Base-by-base conservation (phyloP, 2,888 invertebrate species). In the Neocrepidodera transversa region DNA sequence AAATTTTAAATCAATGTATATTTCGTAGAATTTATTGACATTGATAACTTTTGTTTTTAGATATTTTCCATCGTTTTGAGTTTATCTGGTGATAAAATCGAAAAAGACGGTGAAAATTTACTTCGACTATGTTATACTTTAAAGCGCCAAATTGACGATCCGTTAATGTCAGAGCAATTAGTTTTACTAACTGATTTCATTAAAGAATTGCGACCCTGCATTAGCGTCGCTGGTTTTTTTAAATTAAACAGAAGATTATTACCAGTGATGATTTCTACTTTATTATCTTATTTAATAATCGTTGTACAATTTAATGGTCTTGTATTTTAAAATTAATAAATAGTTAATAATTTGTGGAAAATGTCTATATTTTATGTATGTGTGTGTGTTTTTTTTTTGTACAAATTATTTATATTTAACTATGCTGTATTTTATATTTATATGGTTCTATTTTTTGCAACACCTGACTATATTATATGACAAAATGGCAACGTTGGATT, bases 11-110 rank as follows among this genome's bases (percentile, higher is more conserved):
- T n/a, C n/a, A n/a, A n/a, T n/a, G n/a, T n/a, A n/a, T n/a, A n/a
- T n/a, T n/a, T n/a, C n/a, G n/a, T n/a, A n/a, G n/a, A n/a, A n/a
- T n/a, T n/a, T n/a, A n/a, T n/a, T n/a, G n/a, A n/a, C n/a, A n/a
- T n/a, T n/a, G n/a, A n/a, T n/a, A n/a, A n/a, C n/a, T 42, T 45
- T 26, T 16, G 5, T 45, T 45, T 45, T 26, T 45, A 45, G 45
- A 11, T 16, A 26, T 45, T 26, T 28, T 11, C 45, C 2, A 4
- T 45, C 5, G 23, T 2, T 10, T 14, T 45, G 14, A 45, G n/a
- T 45, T 8, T 45, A 1, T 45, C 26, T 11, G 10, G 26, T 16
- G 45, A 45, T 2, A 45, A 11, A 45, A 1, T 45, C 14, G 45
- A 45, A 26, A 45, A 45, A 26, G 16, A 45, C 14, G 45, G 45